These are phyloP conservation scores for Lepetodrilus schrolli DNA, from an alignment of 2,888 invertebrate species.

Conservation along the genomic window DNA sequence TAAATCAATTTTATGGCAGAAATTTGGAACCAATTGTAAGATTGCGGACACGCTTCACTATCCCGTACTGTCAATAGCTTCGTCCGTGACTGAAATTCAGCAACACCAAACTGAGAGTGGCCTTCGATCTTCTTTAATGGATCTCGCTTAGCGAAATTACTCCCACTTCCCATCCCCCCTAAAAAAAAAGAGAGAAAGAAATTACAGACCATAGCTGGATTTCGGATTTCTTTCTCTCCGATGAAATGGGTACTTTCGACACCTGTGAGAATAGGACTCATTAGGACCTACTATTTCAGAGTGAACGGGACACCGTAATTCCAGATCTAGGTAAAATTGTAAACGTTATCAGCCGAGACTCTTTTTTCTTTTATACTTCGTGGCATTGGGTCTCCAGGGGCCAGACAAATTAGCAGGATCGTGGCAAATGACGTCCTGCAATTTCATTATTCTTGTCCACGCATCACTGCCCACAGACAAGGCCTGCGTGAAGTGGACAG, in stretches of 20 bases:
- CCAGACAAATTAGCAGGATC: neutral
- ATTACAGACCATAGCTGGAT: neutral
- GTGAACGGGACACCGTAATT: neutral
- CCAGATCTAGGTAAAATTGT: conserved; percentile 1
- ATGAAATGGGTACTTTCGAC: neutral
- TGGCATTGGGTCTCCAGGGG: neutral
- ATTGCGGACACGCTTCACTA: neutral
- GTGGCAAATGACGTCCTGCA: conserved; percentile 4
- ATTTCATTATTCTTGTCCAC: neutral
- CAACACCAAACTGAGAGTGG: neutral
- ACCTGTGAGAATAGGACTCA: neutral
- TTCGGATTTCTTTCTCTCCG: neutral
- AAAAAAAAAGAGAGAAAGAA: neutral
- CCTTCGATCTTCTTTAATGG: conserved; percentile 4
- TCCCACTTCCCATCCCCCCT: too few relatives aligned
- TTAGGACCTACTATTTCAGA: neutral
- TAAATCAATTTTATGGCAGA: conserved; percentile 12
- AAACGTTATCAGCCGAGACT: neutral
- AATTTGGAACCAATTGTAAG: conserved; percentile 2
- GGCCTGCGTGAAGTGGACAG: neutral
- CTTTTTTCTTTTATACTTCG: neutral
- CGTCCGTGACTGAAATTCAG: neutral
- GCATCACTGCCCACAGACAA: conserved; percentile 3
- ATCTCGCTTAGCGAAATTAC: neutral
- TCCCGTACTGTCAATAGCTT: neutral